Base-by-base conservation (phyloP, 1,140 invertebrate species). In the Idris sp. region DNA sequence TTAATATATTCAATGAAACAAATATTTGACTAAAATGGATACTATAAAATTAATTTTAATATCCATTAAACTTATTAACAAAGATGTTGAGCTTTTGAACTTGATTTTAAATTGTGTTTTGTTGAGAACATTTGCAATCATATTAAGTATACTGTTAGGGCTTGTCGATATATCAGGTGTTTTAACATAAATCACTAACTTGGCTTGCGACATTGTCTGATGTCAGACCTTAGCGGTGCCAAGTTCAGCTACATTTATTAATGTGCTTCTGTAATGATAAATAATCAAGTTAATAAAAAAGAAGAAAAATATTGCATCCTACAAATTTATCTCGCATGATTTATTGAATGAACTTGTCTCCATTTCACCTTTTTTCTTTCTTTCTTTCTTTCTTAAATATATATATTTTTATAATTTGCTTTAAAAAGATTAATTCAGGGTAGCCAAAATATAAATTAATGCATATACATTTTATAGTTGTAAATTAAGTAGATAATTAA, bases 101-200 rank as follows among this genome's bases (percentile, higher is more conserved):
- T 40, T 59, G 35, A 44, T 44, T 14, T 14, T 59, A 69, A 10
- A 31, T 53, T 44, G 44, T 53, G 8, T 36, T 53, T 26, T 10
- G 11, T 36, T 7, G 28, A 30, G 18, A 51, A 51, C 44, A 59
- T 68, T 26, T 68, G 65, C 54, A 69, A 69, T 69, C 65, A 69
- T 59, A 69, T 69, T 69, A 69, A 69, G 65, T 69, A 40, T 69
- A 53, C 26, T 10, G 64, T 58, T 68, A 68, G 53, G 53, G 38
- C 16, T 59, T 38, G 8, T 59, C 54, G 22, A 69, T 69, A 53
- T 59, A 59, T 59, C 65, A 69, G 43, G 16, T 40, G 53, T 59
- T 69, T 59, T 59, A 59, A 35, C 65, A 69, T 69, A 69, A 69
- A 69, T 69, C 64, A 51, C 31, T 35, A 48, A 31, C 26, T 59